Evolutionary conservation across 2,113 vertebrate genomes (phyloP), one percentile per base, ranked within the genome.

Genomic region (Hippocampus guttulatus): DNA sequence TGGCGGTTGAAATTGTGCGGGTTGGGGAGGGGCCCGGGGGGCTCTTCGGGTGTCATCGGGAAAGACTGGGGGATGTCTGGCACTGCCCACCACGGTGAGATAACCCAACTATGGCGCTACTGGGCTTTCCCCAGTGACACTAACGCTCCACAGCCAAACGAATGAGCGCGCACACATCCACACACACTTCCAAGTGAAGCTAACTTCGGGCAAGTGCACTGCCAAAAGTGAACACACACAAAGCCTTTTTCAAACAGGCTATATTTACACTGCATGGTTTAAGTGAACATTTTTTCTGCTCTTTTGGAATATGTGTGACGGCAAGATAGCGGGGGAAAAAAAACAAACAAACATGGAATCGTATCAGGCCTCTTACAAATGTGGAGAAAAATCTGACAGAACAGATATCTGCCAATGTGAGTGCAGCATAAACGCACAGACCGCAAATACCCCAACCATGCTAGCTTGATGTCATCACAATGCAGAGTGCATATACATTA

Each of bases 51-150:
- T 21, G 38, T 8, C 33, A 11, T 21, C 5, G 20, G 61, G 33
- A 23, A 21, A 43, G 40, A 64, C 62, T 8, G 40, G 63, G 40
- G 76, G 52, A 47, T 23, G 14, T 20, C 43, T 11, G 47, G 58
- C 43, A 75, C 69, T 67, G 55, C 10, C 23, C n/a, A 18, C 15
- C 47, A 21, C 49, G 0, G 27, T 5, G 38, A 23, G 40, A 5
- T 23, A 43, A 15, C 10, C 20, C n/a, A 43, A 6, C 4, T n/a
- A 43, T 15, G n/a, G 23, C n/a, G n/a, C 62, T 43, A 12, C 58
- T 61, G 9, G 27, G 81, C 90, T 83, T 93, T 72, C 33, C 93
- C 91, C 23, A n/a, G 40, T 64, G 8, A 43, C 62, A 64, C 62
- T 2, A 27, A 58, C 40, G 54, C 57, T 40, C 45, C 43, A 65